phyloP scores from a whole-genome alignment of 2,113 vertebrate genomes.

The Anoura caudifer region DNA sequence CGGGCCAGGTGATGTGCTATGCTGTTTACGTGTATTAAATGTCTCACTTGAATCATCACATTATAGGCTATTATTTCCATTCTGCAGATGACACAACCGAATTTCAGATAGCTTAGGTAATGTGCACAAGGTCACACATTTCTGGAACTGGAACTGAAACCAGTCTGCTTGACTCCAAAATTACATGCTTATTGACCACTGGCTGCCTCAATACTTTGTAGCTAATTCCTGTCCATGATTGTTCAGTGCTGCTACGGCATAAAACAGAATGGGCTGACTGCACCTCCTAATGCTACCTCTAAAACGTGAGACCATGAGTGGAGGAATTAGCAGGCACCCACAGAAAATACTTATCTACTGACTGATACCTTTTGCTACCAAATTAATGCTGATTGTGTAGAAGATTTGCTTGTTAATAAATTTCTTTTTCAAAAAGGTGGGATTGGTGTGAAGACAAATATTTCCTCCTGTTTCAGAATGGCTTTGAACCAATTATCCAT shows the following conservation, averaged over 20 bases:
- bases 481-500: not conserved
- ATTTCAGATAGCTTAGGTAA: slow-evolving; percentile 38
- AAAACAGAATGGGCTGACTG: not conserved
- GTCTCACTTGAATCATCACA: slow-evolving; percentile 1
- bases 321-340: not conserved
- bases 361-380: not conserved
- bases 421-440: not conserved
- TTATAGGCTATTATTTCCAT: slow-evolving; percentile 35
- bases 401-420: not conserved
- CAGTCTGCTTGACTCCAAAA: not conserved
- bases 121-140: not conserved
- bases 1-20: not conserved
- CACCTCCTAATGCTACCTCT: not conserved
- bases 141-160: slow-evolving; percentile 1
- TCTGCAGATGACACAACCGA: slow-evolving; percentile 18
- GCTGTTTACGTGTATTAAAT: not conserved
- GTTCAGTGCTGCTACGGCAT: not conserved
- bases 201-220: not conserved
- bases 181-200: not conserved
- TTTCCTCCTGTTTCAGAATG: not conserved
- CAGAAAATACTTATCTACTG: not conserved
- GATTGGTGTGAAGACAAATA: not conserved
- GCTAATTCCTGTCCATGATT: not conserved
- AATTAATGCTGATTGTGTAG: not conserved
- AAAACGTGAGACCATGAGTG: not conserved